phyloP scores from a whole-genome alignment of 2,888 invertebrate species.

The Zootermopsis nevadensis region DNA sequence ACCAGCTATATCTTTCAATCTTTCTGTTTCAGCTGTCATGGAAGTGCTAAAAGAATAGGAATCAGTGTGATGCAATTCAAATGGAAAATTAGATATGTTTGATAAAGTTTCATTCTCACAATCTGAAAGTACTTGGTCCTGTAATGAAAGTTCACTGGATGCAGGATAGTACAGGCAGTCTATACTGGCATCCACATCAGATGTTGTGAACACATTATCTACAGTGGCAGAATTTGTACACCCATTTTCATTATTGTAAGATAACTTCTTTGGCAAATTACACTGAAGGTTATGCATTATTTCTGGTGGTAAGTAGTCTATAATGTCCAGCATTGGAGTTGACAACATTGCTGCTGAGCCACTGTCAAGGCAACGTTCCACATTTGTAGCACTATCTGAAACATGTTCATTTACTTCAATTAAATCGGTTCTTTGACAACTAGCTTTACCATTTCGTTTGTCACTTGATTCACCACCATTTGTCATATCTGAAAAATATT shows the following conservation, averaged over 20 bases:
- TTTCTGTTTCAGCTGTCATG: not conserved
- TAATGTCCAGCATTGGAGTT: slow-evolving; percentile 33
- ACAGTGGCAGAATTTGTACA: not conserved
- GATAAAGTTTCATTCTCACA: slow-evolving; percentile 1
- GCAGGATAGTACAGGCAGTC: slow-evolving; percentile 23
- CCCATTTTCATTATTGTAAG: not conserved
- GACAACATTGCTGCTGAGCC: not conserved
- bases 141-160: slow-evolving; percentile 9
- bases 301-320: slow-evolving; percentile 31
- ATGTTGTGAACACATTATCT: not conserved
- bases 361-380: no score
- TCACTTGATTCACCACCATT: no score
- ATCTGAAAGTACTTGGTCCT: not conserved
- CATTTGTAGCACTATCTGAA: no score
- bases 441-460: no score
- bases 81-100: slow-evolving; percentile 1
- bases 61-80: not conserved
- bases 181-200: slow-evolving; percentile 17
- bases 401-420: not conserved
- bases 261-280: not conserved
- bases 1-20: slow-evolving; percentile 7
- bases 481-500: not conserved
- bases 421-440: no score
- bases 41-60: not conserved
- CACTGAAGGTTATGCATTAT: not conserved